These are phyloP conservation scores for Theocolax elegans DNA, from an alignment of 1,140 invertebrate genomes.

Conservation along the genomic window DNA sequence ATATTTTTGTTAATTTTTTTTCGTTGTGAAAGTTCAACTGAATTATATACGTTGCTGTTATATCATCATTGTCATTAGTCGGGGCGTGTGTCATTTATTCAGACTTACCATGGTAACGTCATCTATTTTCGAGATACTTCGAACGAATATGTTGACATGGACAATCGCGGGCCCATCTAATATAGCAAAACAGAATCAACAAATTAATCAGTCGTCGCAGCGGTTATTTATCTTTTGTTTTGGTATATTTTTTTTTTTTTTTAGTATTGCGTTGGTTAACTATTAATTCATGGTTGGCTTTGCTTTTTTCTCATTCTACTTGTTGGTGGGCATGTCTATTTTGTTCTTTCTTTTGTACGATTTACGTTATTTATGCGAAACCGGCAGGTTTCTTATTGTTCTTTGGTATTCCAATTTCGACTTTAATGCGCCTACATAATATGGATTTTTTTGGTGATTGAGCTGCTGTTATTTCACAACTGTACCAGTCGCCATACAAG, in stretches of 20 bases:
- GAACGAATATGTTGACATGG: slow-evolving; percentile 95
- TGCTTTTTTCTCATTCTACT: neutral
- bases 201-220: slow-evolving; percentile 61
- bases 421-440: no score
- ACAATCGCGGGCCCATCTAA: slow-evolving; percentile 91
- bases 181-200: slow-evolving; percentile 66
- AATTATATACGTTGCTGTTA: no score
- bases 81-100: slow-evolving; percentile 48
- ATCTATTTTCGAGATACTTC: slow-evolving; percentile 98
- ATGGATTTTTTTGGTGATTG: no score
- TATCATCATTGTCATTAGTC: neutral
- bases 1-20: no score
- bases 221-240: neutral
- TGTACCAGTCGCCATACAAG: no score
- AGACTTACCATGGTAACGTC: slow-evolving; percentile 97
- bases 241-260: no score
- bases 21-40: no score
- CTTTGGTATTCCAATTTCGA: no score
- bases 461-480: no score
- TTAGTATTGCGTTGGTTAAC: neutral
- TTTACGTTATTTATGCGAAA: no score
- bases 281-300: slow-evolving; percentile 9
- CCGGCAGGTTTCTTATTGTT: no score
- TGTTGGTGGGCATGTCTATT: no score
- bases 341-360: neutral